Evolutionary conservation across 2,888 invertebrate genomes (phyloP), one percentile per base, ranked within the genome.

Genomic region (Cyclophora punctaria): DNA sequence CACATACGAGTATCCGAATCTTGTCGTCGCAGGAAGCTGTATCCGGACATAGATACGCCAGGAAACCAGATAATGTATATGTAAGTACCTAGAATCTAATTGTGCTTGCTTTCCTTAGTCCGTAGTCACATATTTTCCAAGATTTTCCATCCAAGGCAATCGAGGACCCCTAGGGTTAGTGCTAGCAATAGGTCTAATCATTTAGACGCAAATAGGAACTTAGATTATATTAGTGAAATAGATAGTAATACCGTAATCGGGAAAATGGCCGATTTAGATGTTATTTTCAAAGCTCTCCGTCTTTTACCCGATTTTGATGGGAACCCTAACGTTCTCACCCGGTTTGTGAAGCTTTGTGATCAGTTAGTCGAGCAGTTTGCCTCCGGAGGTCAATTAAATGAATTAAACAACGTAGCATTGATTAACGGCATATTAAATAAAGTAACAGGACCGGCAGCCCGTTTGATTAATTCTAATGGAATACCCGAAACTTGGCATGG

Each of bases 301-400:
- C 37, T 50, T 33, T 46, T 60, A 20, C 53, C 59, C 2, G 53
- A 56, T 33, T 58, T 58, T 35, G 56, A 56, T 41, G 53, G 56
- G 4, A 61, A 62, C 46, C 53, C 58, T 3, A 57, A 61, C 34
- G 49, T 61, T 2, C 20, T 62, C 2, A 59, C 56, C 0, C 44
- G 62, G 5, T 66, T 69, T 20, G 60, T 67, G 5, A 47, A 49
- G 0, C 37, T 69, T 2, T 66, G 64, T 46, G 66, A 69, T 33
- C 56, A 62, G 34, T 7, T 59, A 41, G 55, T 55, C 3, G 5
- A 6, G 3, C 4, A 40, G 0, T 52, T 48, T 43, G 34, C 49
- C 34, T 41, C n/a, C 3, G 33, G 47, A 2, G 47, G 45, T 5
- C 45, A 47, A 2, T 52, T 50, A 3, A 5, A 47, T 3, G 48